phyloP scores from a whole-genome alignment of 2,797 vertebrate genomes.

The Gobionotothen gibberifrons region DNA sequence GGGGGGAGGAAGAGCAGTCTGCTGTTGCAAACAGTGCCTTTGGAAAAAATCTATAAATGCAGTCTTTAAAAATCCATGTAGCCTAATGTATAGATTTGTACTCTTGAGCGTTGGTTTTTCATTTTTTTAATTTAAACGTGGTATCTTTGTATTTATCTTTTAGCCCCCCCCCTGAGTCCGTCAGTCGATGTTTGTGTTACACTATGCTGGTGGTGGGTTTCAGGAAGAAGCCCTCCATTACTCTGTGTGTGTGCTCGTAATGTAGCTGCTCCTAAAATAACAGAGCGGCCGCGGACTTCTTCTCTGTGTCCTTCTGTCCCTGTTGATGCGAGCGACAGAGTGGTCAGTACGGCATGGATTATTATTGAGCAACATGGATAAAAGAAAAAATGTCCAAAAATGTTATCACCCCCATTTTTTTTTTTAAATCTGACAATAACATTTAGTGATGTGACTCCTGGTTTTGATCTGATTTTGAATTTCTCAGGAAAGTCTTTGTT shows the following conservation, averaged over 20 bases:
- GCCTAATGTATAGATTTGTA: constrained; percentile 85
- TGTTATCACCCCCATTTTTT: constrained; percentile 3
- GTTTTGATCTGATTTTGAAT: constrained; percentile 69
- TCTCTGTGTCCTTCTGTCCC: constrained; percentile 24
- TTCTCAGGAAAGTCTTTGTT: constrained; percentile 80
- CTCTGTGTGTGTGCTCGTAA: constrained; percentile 49
- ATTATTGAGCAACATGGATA: constrained; percentile 42
- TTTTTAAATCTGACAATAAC: constrained; percentile 43
- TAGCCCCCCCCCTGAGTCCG: constrained; percentile 53
- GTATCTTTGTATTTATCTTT: constrained; percentile 80
- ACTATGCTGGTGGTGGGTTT: constrained; percentile 68
- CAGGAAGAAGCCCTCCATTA: constrained; percentile 53
- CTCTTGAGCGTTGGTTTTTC: constrained; percentile 66
- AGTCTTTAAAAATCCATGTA: constrained; percentile 82
- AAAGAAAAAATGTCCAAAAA: constrained; percentile 47
- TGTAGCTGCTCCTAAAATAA: constrained; percentile 24
- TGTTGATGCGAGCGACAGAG: neutral
- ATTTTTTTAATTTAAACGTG: constrained; percentile 70
- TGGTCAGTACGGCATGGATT: constrained; percentile 21
- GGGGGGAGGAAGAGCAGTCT: constrained; percentile 77
- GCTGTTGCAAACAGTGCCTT: constrained; percentile 88
- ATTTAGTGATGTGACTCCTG: constrained; percentile 65
- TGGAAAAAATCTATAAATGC: constrained; percentile 84
- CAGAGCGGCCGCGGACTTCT: neutral
- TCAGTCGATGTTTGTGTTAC: constrained; percentile 63